A percentile compares a stretch with the other conserved stretches of the same genome.
phyloP scores from a whole-genome alignment of 2,113 vertebrate genomes.

The Entomyzon cyanotis region DNA sequence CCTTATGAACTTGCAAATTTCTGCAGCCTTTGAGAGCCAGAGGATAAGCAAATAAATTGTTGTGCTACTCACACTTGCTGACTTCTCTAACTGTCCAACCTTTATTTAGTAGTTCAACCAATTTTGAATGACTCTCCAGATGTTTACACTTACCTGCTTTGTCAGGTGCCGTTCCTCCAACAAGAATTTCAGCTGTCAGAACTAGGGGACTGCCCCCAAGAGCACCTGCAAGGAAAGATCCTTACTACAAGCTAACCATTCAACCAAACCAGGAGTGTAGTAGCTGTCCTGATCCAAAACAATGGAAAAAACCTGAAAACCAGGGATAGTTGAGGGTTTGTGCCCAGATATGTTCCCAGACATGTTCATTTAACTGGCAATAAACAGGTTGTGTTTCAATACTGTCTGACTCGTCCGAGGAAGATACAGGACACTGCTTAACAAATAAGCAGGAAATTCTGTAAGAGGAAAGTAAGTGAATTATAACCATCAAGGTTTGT shows the following conservation, averaged over 20 bases:
- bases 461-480: neutral
- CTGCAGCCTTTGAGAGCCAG: neutral
- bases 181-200: neutral
- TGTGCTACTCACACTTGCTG: neutral
- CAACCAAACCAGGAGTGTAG: neutral
- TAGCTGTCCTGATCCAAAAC: neutral
- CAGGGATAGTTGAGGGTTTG: neutral
- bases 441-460: neutral
- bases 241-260: neutral
- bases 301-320: neutral
- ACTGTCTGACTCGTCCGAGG: neutral
- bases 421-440: neutral
- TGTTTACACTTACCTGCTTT: neutral
- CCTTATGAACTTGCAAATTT: neutral
- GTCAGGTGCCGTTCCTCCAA: neutral
- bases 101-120: neutral
- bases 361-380: neutral
- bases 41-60: neutral
- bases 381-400: rapidly evolving
- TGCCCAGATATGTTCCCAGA: neutral
- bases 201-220: neutral
- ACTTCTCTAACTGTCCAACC: neutral
- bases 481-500: rapidly evolving
- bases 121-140: neutral
- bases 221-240: neutral